phyloP scores from a whole-genome alignment of 1,140 invertebrate species.

The Drosophila yakuba region DNA sequence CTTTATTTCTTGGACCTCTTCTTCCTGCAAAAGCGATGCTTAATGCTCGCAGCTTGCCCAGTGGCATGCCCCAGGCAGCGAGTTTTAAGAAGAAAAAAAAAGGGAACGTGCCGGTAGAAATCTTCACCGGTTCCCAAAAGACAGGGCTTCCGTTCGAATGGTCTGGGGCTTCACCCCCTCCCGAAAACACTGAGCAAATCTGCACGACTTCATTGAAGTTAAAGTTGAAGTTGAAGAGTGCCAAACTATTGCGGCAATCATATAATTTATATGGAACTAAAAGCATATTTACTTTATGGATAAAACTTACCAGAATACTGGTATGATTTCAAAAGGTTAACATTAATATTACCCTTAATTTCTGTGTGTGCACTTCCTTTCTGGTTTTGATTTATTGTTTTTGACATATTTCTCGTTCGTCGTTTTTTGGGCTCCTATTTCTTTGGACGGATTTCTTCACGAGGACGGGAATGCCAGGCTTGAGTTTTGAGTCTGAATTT shows the following conservation, averaged over 20 bases:
- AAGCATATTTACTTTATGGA: too few relatives aligned
- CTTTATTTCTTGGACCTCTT: not conserved
- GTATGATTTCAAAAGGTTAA: not conserved
- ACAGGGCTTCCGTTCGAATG: slow-evolving; percentile 22
- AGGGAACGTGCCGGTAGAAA: slow-evolving; percentile 32
- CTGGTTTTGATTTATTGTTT: slow-evolving; percentile 74
- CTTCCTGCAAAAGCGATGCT: slow-evolving; percentile 28
- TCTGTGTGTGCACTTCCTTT: slow-evolving; percentile 21
- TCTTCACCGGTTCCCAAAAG: slow-evolving; percentile 6
- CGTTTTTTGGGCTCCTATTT: slow-evolving; percentile 53
- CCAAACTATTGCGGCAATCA: too few relatives aligned
- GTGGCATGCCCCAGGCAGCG: slow-evolving; percentile 46
- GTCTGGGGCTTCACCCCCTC: not conserved
- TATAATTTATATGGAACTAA: too few relatives aligned
- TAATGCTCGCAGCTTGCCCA: slow-evolving; percentile 50
- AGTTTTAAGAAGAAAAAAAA: slow-evolving; percentile 15
- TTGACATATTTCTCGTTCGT: slow-evolving; percentile 72
- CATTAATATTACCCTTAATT: not conserved
- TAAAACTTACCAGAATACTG: not conserved
- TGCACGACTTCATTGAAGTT: not conserved
- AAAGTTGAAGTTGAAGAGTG: not conserved
- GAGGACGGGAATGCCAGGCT: not conserved
- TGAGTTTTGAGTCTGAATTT: slow-evolving; percentile 23
- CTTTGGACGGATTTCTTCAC: slow-evolving; percentile 1
- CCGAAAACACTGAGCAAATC: not conserved